Base-by-base conservation (phyloP, 2,888 invertebrate species). In the Prostheceraeus crozeri region DNA sequence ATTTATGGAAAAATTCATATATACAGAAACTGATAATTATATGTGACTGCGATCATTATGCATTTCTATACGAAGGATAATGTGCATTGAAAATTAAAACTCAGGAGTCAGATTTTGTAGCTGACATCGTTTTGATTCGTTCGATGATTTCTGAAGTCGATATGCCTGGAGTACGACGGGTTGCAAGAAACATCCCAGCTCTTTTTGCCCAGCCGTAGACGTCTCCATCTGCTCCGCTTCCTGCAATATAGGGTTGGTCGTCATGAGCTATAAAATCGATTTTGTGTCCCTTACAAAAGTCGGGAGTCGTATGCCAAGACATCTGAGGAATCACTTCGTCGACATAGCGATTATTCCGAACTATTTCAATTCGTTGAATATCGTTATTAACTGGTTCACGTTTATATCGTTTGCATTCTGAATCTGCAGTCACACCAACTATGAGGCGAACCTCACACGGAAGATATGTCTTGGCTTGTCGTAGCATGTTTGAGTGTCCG, bases 251-350 rank as follows among this genome's bases (percentile, higher is more conserved):
- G 3, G 59, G 59, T 21, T 11, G 23, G 3, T 19, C 59, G 40
- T 59, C 59, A 30, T 59, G 59, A 16, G 31, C 21, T n/a, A 61
- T n/a, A 11, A 59, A 59, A 28, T 59, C 59, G 30, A 59, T 60
- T 35, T 59, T 60, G 14, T 59, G 14, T 6, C 30, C 21, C 2
- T 30, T 31, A 11, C 33, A 14, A 30, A 59, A 59, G 27, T 59
- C 59, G 11, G 33, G 30, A 11, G 57, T 35, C 11, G 59, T 56
- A n/a, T 35, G 1, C 59, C 53, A 36, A 1, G 59, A 57, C 33
- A 19, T 25, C 6, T 30, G n/a, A 11, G 6, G 14, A 16, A 59
- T 27, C 3, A 59, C 36, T 23, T 59, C 59, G 31, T 59, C 59
- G 6, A 60, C 60, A 59, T 57, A 58, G 11, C 55, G 52, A 21